Base-by-base conservation (phyloP, 2,797 vertebrate genomes). In the Enteromius unitaeniatus region DNA sequence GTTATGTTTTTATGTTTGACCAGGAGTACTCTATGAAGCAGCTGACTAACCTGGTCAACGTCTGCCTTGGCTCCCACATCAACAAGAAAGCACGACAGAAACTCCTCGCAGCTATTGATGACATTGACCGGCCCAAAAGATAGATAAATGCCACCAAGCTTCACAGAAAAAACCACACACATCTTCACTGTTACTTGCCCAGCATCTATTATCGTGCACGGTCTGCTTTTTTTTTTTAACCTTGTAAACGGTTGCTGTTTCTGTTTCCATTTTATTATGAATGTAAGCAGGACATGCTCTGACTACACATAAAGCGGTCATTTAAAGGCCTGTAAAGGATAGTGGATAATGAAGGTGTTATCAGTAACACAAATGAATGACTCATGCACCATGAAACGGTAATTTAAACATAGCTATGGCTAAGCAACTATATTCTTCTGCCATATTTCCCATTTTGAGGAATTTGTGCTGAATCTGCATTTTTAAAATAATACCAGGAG, bases 1-100 rank as follows among this genome's bases (percentile, higher is more conserved):
- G n/a, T n/a, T n/a, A n/a, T n/a, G 42, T 14, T 45, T 69, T 69
- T 87, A 55, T 83, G 37, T 86, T 84, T 87, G 34, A 75, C 14
- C 93, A 99, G 98, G 98, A 99, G 82, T 99, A 99, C 93, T 99
- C 98, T 85, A 96, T 96, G 87, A 99, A 99, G 93, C 98, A 99
- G 93, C 90, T 99, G 68, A 97, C 96, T 84, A 99, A 99, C 89
- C 89, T 99, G 93, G 98, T 99, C 89, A 99, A 97, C 62, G 97
- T 99, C 86, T 99, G 98, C 86, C 92, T 99, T 88, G 98, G 98
- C 76, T 97, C 98, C 9, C 97, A 99, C 89, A 99, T 99, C 92
- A 99, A 99, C 94, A 99, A 99, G 91, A 99, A 98, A 91, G 96
- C 98, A 74, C 95, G 97, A 86, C 98, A 99, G 92, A 99, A 98